These are phyloP conservation scores for Cyclophora punctaria DNA, from an alignment of 2,888 invertebrate species.

Conservation along the genomic window DNA sequence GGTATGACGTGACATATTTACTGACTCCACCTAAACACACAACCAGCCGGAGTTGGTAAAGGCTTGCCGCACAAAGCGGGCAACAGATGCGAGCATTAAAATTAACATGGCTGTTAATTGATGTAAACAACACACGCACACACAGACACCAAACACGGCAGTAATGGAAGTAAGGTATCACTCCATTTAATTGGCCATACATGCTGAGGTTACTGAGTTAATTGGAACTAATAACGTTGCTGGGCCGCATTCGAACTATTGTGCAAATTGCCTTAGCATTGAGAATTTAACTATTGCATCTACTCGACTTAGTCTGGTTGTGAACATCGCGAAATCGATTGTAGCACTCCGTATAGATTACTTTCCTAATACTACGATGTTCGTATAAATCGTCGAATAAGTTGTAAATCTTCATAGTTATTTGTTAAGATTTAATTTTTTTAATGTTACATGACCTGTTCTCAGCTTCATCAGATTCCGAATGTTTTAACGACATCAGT, in stretches of 20 bases:
- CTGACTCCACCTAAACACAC: constrained; percentile 1
- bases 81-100: constrained; percentile 52
- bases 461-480: too few relatives aligned
- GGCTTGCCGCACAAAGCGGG: constrained; percentile 34
- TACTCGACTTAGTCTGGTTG: too few relatives aligned
- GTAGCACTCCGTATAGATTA: too few relatives aligned
- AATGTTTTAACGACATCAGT: too few relatives aligned
- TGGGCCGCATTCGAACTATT: constrained; percentile 48
- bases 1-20: background rate
- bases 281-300: constrained; percentile 28
- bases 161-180: constrained; percentile 73
- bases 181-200: constrained; percentile 71
- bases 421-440: too few relatives aligned
- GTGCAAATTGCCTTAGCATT: constrained; percentile 36
- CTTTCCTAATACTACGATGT: too few relatives aligned
- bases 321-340: too few relatives aligned
- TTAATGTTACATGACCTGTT: too few relatives aligned
- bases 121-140: constrained; percentile 60
- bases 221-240: constrained; percentile 68
- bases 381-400: too few relatives aligned
- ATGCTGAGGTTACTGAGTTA: constrained; percentile 70
- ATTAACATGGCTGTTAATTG: constrained; percentile 66
- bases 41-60: constrained; percentile 28
- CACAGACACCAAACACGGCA: constrained; percentile 22
- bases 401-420: too few relatives aligned